Evolutionary conservation across 2,888 invertebrate species (phyloP).

Genomic region (Adineta ricciae): DNA sequence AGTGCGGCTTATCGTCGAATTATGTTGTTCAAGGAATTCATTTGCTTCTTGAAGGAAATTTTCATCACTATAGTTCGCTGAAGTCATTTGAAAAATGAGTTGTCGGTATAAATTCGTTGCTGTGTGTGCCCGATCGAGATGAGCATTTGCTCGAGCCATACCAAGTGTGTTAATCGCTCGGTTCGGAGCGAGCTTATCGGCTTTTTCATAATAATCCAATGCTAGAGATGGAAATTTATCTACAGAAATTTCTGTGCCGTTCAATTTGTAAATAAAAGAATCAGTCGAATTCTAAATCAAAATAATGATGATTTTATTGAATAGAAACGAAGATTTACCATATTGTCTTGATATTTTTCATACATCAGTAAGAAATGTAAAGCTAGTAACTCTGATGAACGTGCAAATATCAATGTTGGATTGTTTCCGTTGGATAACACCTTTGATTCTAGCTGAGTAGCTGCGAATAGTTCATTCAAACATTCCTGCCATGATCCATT

Average conservation of each 20-base stretch:
- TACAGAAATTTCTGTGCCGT: neutral
- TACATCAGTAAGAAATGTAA: neutral
- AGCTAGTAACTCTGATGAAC: neutral
- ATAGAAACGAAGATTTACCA: neutral
- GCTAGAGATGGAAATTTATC: neutral
- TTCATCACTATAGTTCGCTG: neutral
- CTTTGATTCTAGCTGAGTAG: neutral
- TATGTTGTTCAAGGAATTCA: neutral
- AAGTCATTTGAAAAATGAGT: neutral
- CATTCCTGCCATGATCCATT: neutral
- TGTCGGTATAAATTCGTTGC: neutral
- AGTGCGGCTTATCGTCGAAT: neutral
- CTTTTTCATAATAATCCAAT: neutral
- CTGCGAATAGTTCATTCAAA: neutral
- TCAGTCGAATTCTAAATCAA: neutral
- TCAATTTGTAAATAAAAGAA: neutral
- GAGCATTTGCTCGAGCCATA: neutral
- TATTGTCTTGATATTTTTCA: neutral
- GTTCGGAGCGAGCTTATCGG: neutral
- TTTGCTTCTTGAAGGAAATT: neutral
- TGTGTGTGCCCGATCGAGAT: neutral
- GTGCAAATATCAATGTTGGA: neutral
- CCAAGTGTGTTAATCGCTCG: neutral
- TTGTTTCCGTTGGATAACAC: neutral
- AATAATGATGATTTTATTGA: neutral